These are phyloP conservation scores for Parapristionchus giblindavisi DNA, from an alignment of 2,888 invertebrate species.

Conservation along the genomic window DNA sequence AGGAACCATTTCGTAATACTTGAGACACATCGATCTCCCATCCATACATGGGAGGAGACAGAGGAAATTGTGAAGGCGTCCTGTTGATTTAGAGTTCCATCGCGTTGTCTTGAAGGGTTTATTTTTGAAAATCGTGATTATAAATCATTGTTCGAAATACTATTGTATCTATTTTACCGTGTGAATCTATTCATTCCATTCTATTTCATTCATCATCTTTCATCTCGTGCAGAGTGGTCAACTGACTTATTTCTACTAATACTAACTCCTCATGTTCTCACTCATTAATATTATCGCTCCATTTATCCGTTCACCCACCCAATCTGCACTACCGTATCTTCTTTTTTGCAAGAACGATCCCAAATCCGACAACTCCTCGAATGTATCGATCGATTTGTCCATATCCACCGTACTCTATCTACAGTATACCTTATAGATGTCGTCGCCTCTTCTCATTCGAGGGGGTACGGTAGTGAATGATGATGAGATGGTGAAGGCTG, in stretches of 20 bases:
- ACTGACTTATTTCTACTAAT: neutral
- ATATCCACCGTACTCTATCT: slow-evolving; percentile 7
- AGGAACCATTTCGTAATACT: no score
- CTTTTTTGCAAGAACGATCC: neutral
- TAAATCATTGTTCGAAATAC: no score
- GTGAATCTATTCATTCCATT: neutral
- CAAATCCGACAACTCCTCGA: neutral
- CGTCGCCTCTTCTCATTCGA: slow-evolving; percentile 76
- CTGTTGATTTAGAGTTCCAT: no score
- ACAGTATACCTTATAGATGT: slow-evolving; percentile 7
- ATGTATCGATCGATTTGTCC: neutral
- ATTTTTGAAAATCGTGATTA: neutral
- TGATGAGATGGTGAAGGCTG: slow-evolving; percentile 85
- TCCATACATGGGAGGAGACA: no score
- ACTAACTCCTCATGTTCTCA: slow-evolving; percentile 11
- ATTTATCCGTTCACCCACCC: neutral
- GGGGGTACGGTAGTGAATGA: slow-evolving; percentile 95
- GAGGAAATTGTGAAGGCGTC: no score
- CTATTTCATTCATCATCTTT: slow-evolving; percentile 1
- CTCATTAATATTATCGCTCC: slow-evolving; percentile 13
- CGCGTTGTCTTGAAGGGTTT: no score
- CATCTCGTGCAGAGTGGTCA: neutral
- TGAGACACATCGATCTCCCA: no score
- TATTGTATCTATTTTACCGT: no score
- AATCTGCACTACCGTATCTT: slow-evolving; percentile 1